phyloP scores from a whole-genome alignment of 2,113 vertebrate genomes.

The Vulpes lagopus region DNA sequence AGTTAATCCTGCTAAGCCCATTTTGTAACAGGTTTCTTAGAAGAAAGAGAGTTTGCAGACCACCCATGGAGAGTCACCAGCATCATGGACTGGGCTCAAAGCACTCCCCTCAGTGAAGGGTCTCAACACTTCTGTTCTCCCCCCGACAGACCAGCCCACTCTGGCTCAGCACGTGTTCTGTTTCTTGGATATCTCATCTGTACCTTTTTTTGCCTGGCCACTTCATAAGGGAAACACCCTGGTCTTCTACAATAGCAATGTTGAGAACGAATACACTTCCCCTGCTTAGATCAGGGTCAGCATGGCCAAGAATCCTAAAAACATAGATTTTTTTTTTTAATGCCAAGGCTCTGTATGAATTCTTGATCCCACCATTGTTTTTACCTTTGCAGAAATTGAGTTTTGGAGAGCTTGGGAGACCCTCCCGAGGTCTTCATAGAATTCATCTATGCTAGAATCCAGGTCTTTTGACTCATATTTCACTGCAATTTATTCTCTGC shows the following conservation, averaged over 20 bases:
- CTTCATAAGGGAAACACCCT: neutral
- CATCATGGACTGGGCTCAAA: neutral
- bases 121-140: neutral
- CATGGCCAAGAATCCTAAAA: neutral
- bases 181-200: neutral
- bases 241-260: neutral
- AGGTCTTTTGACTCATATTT: neutral
- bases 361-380: neutral
- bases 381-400: constrained; percentile 2
- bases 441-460: neutral
- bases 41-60: neutral
- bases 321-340: neutral
- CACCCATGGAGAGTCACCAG: neutral
- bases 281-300: neutral
- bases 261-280: neutral
- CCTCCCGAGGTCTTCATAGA: neutral
- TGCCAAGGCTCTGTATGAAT: neutral
- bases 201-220: neutral
- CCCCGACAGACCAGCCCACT: neutral
- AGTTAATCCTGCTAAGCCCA: neutral
- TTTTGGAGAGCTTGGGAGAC: neutral
- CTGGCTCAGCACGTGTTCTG: neutral
- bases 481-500: neutral
- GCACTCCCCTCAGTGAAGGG: neutral
- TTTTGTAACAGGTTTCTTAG: neutral